These are phyloP conservation scores for Cichlasoma orientale DNA, from an alignment of 2,797 vertebrate species.

Conservation along the genomic window DNA sequence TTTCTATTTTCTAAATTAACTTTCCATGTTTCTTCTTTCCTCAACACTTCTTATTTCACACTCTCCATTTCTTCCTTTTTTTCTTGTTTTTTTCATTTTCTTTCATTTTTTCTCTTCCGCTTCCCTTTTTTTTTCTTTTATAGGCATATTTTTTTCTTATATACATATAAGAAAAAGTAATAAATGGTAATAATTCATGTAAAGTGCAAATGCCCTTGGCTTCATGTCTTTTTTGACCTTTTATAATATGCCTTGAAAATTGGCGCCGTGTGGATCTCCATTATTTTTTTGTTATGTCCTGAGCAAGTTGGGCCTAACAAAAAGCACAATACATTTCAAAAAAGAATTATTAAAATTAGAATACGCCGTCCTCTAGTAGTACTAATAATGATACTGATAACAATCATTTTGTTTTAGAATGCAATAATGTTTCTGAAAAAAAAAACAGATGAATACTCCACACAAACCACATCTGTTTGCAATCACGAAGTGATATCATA, in stretches of 20 bases:
- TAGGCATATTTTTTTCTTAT: background rate
- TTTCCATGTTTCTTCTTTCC: background rate
- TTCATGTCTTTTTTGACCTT: background rate
- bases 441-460: background rate
- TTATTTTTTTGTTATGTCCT: too few relatives aligned
- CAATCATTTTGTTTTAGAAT: background rate
- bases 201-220: background rate
- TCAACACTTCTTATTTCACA: background rate
- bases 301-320: background rate
- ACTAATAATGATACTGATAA: background rate
- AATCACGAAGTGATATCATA: constrained; percentile 74
- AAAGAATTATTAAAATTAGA: background rate
- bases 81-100: background rate
- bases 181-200: background rate
- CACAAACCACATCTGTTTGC: constrained; percentile 70
- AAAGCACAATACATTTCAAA: background rate
- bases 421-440: background rate
- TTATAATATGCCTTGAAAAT: too few relatives aligned
- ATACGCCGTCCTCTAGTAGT: background rate
- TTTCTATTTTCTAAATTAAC: constrained; percentile 8
- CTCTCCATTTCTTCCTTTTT: background rate
- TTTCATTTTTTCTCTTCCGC: background rate
- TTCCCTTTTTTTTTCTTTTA: background rate
- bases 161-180: background rate
- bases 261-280: background rate